Evolutionary conservation across 2,113 vertebrate species (phyloP), one percentile per base, ranked within the genome.

Genomic region (Labrus mixtus): DNA sequence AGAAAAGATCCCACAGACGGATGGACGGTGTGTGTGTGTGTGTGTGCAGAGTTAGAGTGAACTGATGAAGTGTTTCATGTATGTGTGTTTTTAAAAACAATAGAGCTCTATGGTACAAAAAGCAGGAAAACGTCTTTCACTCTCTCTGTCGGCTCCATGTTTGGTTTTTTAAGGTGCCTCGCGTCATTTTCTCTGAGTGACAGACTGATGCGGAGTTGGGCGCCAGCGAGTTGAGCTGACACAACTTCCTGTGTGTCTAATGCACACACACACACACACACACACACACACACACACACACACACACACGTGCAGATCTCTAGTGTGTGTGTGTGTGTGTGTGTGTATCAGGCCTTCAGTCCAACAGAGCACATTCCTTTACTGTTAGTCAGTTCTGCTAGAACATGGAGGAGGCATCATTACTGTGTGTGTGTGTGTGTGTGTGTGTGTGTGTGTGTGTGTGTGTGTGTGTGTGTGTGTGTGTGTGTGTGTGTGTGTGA

Each of bases 301-400:
- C 59, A 61, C 37, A 61, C n/a, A 22, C 33, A 59, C 33, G 4
- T 4, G 13, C 59, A 62, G 60, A 45, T 62, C 37, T 62, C 13
- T 37, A 13, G 54, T 68, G 56, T 67, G 54, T 25, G 54, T 25
- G 41, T 73, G 59, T 45, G 54, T 68, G 56, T 67, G 54, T 25
- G 54, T 25, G 41, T 73, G 59, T 45, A 43, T 8, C 33, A 61
- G 66, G 48, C 46, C 57, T 76, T 46, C 45, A 75, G 65, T 69
- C 79, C 68, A 65, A 58, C 43, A 71, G 79, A 82, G 76, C 69
- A 46, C 76, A 88, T 88, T 85, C 86, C 76, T 80, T 64, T 39
- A 51, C 68, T 20, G 67, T 88, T 72, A 86, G 74, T 87, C 82
- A 87, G 81, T 57, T 68, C 50, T 60, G 69, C 66, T 62, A 53